Conservation (phyloP, 2,797 vertebrate genomes). For the Aldrovandia affinis region DNA sequence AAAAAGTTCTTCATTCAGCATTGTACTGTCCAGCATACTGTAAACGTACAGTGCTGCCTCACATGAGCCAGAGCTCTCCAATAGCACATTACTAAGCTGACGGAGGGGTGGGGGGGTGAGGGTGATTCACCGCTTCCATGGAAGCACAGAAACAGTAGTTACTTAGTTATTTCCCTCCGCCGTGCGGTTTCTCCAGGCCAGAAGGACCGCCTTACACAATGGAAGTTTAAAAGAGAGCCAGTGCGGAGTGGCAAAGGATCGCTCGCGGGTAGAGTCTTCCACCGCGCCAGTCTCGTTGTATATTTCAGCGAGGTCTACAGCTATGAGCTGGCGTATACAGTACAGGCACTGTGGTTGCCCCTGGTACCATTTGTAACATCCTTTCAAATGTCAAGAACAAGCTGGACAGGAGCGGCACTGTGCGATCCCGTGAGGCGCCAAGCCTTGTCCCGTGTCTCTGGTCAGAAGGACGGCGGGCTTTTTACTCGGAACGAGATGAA, state of each 20-base stretch:
- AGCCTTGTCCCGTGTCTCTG: too few relatives aligned
- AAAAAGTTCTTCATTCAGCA: neutral
- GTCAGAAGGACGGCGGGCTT: too few relatives aligned
- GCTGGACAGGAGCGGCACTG: too few relatives aligned
- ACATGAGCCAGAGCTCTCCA: neutral
- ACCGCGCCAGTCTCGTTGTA: neutral
- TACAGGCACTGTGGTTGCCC: too few relatives aligned
- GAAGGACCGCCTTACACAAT: neutral
- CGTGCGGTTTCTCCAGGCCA: neutral
- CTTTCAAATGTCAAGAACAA: slow-evolving; percentile 4
- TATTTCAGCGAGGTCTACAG: neutral
- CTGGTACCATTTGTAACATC: neutral
- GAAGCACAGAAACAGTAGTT: neutral
- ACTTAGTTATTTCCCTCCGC: too few relatives aligned
- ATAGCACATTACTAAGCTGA: neutral
- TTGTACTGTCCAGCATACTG: neutral
- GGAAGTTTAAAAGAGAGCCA: too few relatives aligned
- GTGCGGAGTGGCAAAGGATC: neutral
- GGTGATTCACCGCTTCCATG: neutral
- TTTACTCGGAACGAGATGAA: neutral
- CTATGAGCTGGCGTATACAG: neutral
- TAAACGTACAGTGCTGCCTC: neutral
- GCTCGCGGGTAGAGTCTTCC: neutral
- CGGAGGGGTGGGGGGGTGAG: neutral
- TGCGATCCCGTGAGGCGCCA: too few relatives aligned